Percentiles rank a stretch among this genome's conserved stretches.
phyloP scores from a whole-genome alignment of 2,888 invertebrate species.

The Antheraea yamamai region DNA sequence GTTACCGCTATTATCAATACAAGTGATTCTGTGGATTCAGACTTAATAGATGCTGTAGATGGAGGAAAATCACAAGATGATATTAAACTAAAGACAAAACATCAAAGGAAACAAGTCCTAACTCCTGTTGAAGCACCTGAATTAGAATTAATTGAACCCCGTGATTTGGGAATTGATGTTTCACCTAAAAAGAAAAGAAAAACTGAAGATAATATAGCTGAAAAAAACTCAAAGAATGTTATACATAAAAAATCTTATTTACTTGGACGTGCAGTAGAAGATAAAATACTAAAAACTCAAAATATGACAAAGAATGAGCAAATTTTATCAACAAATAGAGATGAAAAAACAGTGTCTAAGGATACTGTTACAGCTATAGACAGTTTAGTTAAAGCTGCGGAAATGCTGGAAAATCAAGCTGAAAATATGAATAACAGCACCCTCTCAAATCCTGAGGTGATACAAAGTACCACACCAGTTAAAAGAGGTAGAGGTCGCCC shows the following conservation, averaged over 20 bases:
- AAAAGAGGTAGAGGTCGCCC: conserved; percentile 75
- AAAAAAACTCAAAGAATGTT: conserved; percentile 57
- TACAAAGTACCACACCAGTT: conserved; percentile 53
- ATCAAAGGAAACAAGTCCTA: conserved; percentile 77
- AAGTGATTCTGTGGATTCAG: conserved; percentile 63
- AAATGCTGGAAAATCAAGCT: conserved; percentile 69
- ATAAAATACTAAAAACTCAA: conserved; percentile 38
- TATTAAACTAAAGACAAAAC: conserved; percentile 63
- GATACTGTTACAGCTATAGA: conserved; percentile 70
- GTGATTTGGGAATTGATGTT: conserved; percentile 58
- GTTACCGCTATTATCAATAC: conserved; percentile 45
- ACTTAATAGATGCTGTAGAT: conserved; percentile 50
- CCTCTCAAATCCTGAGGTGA: conserved; percentile 40
- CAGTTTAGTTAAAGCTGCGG: conserved; percentile 75
- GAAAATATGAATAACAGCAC: conserved; percentile 46
- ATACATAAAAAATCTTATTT: conserved; percentile 72
- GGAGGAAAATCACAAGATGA: conserved; percentile 59
- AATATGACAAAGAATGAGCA: conserved; percentile 40
- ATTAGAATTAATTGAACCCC: conserved; percentile 71
- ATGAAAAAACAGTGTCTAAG: conserved; percentile 46
- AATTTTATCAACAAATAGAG: conserved; percentile 44
- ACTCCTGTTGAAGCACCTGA: conserved; percentile 74
- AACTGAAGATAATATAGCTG: conserved; percentile 57
- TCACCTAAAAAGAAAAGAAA: conserved; percentile 72
- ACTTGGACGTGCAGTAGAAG: conserved; percentile 53